Evolutionary conservation across 1,140 invertebrate species (phyloP), one percentile per base, ranked within the genome.

Genomic region (Carposina sasakii): DNA sequence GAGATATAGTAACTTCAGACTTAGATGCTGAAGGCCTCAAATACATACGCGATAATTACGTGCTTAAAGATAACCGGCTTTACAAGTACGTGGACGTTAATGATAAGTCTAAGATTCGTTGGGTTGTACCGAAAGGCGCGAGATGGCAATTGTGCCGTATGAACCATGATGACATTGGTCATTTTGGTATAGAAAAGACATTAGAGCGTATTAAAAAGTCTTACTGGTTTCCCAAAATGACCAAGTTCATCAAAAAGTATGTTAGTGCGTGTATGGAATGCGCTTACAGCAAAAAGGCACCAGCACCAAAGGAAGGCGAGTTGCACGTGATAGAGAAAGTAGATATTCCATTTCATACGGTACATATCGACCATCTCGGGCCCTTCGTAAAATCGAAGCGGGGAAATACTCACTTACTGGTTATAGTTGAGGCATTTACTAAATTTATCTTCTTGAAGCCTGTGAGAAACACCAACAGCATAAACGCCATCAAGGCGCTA

Each of bases 141-240:
- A 17, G 36, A 13, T 24, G 48, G 55, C 0, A 28, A 52, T 8
- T 43, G 16, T 43, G 26, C 19, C 31, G 17, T 17, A 46, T 20
- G 2, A 33, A 46, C 20, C 47, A 48, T 34, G 22, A 49, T 47
- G 30, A 56, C 40, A 12, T 43, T 40, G 26, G 49, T 8, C 23
- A 51, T 26, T 39, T 45, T 42, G 28, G 48, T 34, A 46, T 37
- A 39, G 28, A 51, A 21, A 20, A 57, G 41, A 20, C 39, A 20
- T n/a, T 42, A 31, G 10, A 48, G 12, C 10, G 15, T 13, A 39
- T 39, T 13, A 6, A 39, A 20, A 21, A 5, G 9, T 20, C 20
- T 5, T 39, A 39, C 13, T 39, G 36, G 36, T 39, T 39, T 22
- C 36, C 36, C 1, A 39, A 39, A 21, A 9, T 39, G 9, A 9